Conservation (phyloP, 2,113 vertebrate species). For the Cynocephalus volans region DNA sequence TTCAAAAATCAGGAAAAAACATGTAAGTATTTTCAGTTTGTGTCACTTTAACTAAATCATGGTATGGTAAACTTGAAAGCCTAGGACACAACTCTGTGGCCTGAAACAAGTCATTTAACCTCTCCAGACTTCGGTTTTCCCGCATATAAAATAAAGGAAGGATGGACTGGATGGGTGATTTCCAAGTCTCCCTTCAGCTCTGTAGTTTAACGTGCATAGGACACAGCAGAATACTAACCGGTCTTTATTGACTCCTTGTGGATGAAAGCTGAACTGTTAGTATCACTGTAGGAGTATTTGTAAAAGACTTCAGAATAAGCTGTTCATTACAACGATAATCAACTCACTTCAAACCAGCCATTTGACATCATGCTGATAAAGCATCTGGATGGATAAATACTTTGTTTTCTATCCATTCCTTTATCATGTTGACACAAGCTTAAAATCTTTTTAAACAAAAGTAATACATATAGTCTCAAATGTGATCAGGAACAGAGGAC, state of each 20-base stretch:
- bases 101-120: background rate
- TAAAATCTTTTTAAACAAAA: constrained; percentile 54
- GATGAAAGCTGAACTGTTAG: constrained; percentile 69
- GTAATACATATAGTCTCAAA: background rate
- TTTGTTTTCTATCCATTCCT: background rate
- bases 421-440: background rate
- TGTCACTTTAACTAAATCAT: constrained; percentile 43
- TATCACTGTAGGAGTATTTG: background rate
- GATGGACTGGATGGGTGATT: background rate
- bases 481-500: constrained; percentile 32
- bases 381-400: background rate
- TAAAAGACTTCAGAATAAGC: background rate
- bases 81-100: background rate
- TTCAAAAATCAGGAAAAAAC: constrained; percentile 44
- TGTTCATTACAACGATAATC: constrained; percentile 20
- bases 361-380: constrained; percentile 33
- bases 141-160: background rate
- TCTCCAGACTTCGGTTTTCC: background rate
- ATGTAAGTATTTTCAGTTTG: background rate
- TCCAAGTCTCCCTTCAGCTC: background rate
- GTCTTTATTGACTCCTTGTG: constrained; percentile 84
- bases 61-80: constrained; percentile 3
- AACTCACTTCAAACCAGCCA: background rate
- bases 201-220: background rate
- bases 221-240: background rate